These are phyloP conservation scores for Peromyscus eremicus DNA, from an alignment of 2,797 vertebrate species.

Conservation along the genomic window DNA sequence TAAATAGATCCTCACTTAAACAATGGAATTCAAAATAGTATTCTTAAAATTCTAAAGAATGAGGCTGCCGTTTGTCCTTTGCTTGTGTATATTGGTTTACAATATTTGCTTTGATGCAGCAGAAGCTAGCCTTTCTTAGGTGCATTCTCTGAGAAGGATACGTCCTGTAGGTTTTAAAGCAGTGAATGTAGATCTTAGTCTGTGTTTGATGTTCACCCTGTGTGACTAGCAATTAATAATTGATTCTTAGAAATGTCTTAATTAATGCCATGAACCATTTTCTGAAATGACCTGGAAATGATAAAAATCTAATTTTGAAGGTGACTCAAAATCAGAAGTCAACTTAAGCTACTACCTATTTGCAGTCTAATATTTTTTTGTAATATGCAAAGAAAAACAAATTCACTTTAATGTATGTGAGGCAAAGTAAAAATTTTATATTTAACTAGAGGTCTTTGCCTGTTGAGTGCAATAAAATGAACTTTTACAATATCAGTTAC, in stretches of 20 bases:
- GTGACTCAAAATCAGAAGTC: not conserved
- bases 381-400: constrained; percentile 34
- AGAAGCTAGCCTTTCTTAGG: not conserved
- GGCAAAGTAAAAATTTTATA: not conserved
- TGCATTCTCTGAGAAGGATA: not conserved
- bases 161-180: not conserved
- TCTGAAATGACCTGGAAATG: not conserved
- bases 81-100: not conserved
- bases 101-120: not conserved
- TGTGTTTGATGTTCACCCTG: not conserved
- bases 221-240: constrained; percentile 16
- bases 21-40: not conserved
- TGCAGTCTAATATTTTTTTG: not conserved
- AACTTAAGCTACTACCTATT: not conserved
- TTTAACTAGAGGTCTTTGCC: not conserved
- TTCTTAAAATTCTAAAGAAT: not conserved
- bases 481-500: not conserved
- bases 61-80: not conserved
- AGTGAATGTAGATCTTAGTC: not conserved
- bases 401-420: not conserved
- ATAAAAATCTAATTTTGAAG: constrained; percentile 54
- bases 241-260: constrained; percentile 30
- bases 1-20: constrained; percentile 19
- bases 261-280: constrained; percentile 48
- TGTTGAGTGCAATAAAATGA: not conserved